These are phyloP conservation scores for Bufo gargarizans DNA, from an alignment of 2,113 vertebrate genomes.

Conservation along the genomic window DNA sequence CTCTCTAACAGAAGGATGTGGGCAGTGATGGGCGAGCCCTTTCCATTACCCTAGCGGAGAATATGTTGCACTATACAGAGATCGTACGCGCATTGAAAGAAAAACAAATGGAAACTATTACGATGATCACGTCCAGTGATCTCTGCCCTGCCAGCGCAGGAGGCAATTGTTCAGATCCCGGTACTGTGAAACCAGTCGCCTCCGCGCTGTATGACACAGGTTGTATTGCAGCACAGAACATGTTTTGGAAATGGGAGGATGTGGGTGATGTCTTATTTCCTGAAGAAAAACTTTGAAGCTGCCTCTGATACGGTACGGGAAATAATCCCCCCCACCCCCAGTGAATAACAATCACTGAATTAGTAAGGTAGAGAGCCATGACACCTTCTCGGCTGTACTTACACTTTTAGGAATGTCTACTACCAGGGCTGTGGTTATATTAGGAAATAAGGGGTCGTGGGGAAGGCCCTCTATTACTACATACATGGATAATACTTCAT, in stretches of 20 bases:
- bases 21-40: too few relatives aligned
- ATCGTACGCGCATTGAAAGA: neutral
- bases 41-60: too few relatives aligned
- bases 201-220: neutral
- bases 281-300: neutral
- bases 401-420: neutral
- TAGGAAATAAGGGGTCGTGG: too few relatives aligned
- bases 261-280: slow-evolving; percentile 33
- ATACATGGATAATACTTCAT: too few relatives aligned
- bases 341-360: neutral
- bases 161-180: too few relatives aligned
- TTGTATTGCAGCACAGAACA: neutral
- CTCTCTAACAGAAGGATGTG: too few relatives aligned
- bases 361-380: neutral
- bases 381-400: neutral
- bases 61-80: too few relatives aligned
- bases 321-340: neutral
- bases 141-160: neutral
- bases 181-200: neutral
- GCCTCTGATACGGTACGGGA: neutral
- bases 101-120: neutral
- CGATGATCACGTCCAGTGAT: neutral
- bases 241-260: neutral
- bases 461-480: too few relatives aligned
- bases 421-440: too few relatives aligned